Base-by-base conservation (phyloP, 2,888 invertebrate species). In the Scelioninae gen. 2 region DNA sequence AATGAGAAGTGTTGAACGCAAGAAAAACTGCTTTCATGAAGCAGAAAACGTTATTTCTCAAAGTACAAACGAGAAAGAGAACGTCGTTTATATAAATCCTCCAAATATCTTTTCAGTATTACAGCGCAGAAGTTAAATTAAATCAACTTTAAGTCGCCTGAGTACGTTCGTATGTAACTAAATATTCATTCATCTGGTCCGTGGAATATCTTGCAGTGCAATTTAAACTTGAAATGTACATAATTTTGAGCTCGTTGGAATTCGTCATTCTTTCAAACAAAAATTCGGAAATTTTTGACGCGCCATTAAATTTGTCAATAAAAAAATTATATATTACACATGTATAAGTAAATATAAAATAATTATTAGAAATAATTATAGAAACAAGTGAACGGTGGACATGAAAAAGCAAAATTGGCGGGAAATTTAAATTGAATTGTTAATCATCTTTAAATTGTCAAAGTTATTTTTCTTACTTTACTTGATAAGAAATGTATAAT, bases 111-210 rank as follows among this genome's bases (percentile, higher is more conserved):
- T 72, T 67, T 61, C 65, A 37, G 61, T 57, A 67, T 67, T 67
- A 67, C 57, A 73, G 57, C 55, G 50, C 52, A 55, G 57, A 67
- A 73, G 73, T 67, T 73, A 61, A 73, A 67, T 73, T 73, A 67
- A 73, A 67, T 73, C 67, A 73, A 73, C 73, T 68, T 67, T 55
- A 73, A 73, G 67, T 73, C 67, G 61, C 50, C 16, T 33, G 60
- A 72, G 65, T 67, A 61, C 65, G 57, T 65, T 61, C 60, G 73
- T 73, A 68, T 73, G 68, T 68, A 73, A 73, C 68, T 63, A 73
- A 73, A 73, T 73, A 73, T 68, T 73, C 63, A 73, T 73, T 68
- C 68, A 68, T 63, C 63, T 67, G 63, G 63, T 52, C 60, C 73
- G 68, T 43, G n/a, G 63, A 73, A 68, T 68, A 73, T 68, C 67